These are phyloP conservation scores for Narcine bancroftii DNA, from an alignment of 2,113 vertebrate genomes.

Conservation along the genomic window DNA sequence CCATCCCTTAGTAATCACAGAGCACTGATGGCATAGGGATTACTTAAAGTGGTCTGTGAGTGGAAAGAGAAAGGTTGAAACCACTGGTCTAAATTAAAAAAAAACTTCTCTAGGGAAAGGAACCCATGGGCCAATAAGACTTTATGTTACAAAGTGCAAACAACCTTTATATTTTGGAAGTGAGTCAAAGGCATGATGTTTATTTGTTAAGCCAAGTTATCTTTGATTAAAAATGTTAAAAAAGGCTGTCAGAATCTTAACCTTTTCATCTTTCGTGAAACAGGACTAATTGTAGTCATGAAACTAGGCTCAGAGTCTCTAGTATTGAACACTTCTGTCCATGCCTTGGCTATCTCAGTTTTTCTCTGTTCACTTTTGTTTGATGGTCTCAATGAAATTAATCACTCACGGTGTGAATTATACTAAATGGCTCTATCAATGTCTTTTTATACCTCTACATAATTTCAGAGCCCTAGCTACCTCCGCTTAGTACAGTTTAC, in stretches of 20 bases:
- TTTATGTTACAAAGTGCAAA: background rate
- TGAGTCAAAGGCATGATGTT: background rate
- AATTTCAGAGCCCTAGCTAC: too few species aligned
- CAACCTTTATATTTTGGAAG: background rate
- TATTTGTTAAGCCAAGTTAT: background rate
- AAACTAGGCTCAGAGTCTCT: too few species aligned
- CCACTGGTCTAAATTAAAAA: too few species aligned
- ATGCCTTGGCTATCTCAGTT: background rate
- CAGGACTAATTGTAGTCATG: background rate
- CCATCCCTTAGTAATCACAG: too few species aligned
- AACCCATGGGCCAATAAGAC: too few species aligned
- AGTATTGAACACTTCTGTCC: background rate
- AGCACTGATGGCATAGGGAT: too few species aligned
- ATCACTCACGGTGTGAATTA: too few species aligned
- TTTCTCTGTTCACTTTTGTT: background rate
- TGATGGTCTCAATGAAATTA: background rate
- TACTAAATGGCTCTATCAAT: too few species aligned
- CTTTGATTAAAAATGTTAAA: background rate
- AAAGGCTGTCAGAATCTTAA: background rate
- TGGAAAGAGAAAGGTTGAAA: too few species aligned
- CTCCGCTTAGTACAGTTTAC: background rate
- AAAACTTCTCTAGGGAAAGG: too few species aligned
- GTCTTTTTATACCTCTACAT: too few species aligned
- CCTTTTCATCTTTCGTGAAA: background rate
- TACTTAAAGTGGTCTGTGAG: too few species aligned